Base-by-base conservation (phyloP, 2,113 vertebrate genomes). In the Desmodus rotundus region DNA sequence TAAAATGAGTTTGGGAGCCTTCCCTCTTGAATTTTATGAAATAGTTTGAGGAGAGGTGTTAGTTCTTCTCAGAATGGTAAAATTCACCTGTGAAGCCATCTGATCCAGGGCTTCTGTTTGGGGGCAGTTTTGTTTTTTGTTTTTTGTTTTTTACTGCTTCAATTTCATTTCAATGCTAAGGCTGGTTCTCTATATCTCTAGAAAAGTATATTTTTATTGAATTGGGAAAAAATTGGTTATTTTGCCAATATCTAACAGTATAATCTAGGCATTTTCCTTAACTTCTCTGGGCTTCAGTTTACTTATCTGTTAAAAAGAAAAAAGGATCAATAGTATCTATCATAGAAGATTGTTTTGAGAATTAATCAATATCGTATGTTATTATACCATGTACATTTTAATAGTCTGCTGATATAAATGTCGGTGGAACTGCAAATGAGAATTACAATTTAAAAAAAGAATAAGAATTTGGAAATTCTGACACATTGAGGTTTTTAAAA, bases 181-280 rank as follows among this genome's bases (percentile, higher is more conserved):
- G 4, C 19, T 52, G 74, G 4, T 41, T 87, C 38, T 78, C 36
- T 54, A 58, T 81, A 4, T 84, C 10, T 56, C 3, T 58, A 22
- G 24, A 81, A 96, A 96, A 87, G 14, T 50, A 63, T 26, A 82
- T 80, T 90, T 94, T 97, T 88, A 56, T 19, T 45, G 7, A 83
- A 68, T 5, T 41, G 41, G 24, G 8, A 41, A 61, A 89, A 58
- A 63, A 14, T 70, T 70, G 13, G 47, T 70, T 31, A 74, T 74
- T 63, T 45, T 89, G 9, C 20, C 24, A 97, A 28, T 85, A 88
- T 7, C n/a, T 82, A 81, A 19, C 9, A 58, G 15, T 70, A 84
- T 90, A 47, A 81, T 54, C 19, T 67, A 50, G 15, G 26, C 10
- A 43, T 88, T 26, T 17, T 43, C 2, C 10, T 95, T 93, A 91